Conservation (phyloP, 2,888 invertebrate species). For the Plusia festucae region DNA sequence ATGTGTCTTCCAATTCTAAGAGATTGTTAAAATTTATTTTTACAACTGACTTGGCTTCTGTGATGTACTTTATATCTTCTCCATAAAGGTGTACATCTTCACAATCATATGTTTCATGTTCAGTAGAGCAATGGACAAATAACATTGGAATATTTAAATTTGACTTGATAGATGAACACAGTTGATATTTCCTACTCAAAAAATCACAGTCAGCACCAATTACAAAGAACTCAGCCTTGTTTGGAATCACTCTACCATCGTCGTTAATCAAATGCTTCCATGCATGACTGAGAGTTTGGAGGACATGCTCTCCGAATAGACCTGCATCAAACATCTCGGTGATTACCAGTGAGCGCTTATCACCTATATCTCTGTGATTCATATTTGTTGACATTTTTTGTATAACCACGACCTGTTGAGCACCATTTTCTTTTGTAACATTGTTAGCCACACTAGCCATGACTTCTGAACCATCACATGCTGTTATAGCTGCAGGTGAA, state of each 20-base stretch:
- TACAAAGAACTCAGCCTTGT: conserved; percentile 90
- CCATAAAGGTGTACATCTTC: conserved; percentile 90
- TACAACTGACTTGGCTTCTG: conserved; percentile 88
- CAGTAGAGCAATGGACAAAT: conserved; percentile 69
- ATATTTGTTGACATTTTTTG: conserved; percentile 90
- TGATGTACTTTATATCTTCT: conserved; percentile 88
- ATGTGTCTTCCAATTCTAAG: conserved; percentile 80
- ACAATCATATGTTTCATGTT: conserved; percentile 91
- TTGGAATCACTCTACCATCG: conserved; percentile 89
- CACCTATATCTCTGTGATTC: conserved; percentile 84
- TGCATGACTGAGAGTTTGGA: conserved; percentile 92
- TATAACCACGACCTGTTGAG: conserved; percentile 86
- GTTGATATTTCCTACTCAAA: conserved; percentile 84
- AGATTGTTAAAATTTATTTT: conserved; percentile 91
- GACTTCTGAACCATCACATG: conserved; percentile 91
- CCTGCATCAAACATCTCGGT: conserved; percentile 95
- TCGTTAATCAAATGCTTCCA: conserved; percentile 89
- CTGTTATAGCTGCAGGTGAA: conserved; percentile 88
- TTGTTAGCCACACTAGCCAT: conserved; percentile 90
- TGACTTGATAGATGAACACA: conserved; percentile 67
- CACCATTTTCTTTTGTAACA: conserved; percentile 84
- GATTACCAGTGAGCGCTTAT: conserved; percentile 90
- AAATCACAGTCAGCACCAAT: conserved; percentile 90
- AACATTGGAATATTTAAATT: conserved; percentile 68
- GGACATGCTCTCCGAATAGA: conserved; percentile 93